phyloP scores from a whole-genome alignment of 2,888 invertebrate genomes.

The Drosophila aldrichi region DNA sequence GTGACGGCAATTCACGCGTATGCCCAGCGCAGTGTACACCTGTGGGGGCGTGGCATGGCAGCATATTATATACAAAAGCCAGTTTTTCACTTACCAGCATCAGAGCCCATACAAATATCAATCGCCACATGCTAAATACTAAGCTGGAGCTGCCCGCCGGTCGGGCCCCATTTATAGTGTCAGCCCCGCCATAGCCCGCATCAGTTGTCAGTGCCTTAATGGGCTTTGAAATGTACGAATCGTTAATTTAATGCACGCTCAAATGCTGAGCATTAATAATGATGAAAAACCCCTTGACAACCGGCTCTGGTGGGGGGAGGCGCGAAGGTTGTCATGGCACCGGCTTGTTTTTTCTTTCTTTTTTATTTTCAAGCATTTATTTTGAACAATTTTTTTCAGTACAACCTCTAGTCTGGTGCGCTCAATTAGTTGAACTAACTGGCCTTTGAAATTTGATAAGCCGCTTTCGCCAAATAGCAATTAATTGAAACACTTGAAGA shows the following conservation, averaged over 20 bases:
- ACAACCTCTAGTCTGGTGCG: conserved; percentile 14
- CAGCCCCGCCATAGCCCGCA: conserved; percentile 17
- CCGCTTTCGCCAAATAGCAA: conserved; percentile 33
- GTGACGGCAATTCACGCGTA: conserved; percentile 51
- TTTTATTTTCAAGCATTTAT: neutral
- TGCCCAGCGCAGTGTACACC: neutral
- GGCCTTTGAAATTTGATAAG: conserved; percentile 61
- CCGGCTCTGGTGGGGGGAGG: neutral
- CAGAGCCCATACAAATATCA: conserved; percentile 21
- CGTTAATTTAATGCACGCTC: conserved; percentile 55
- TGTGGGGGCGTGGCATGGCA: neutral
- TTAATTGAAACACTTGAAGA: conserved; percentile 67
- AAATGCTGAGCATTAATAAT: conserved; percentile 31
- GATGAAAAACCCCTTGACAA: conserved; percentile 50
- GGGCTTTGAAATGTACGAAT: conserved; percentile 41
- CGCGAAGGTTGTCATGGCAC: conserved; percentile 53
- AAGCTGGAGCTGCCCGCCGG: neutral
- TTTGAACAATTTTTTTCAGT: neutral
- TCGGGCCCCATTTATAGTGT: conserved; percentile 45
- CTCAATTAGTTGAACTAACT: conserved; percentile 56
- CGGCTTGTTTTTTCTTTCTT: conserved; percentile 16
- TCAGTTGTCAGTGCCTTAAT: conserved; percentile 56
- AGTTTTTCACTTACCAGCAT: conserved; percentile 8
- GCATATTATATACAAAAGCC: neutral
- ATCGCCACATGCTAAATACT: conserved; percentile 41